phyloP scores from a whole-genome alignment of 2,888 invertebrate genomes.

The Tetheella fluctuosa region DNA sequence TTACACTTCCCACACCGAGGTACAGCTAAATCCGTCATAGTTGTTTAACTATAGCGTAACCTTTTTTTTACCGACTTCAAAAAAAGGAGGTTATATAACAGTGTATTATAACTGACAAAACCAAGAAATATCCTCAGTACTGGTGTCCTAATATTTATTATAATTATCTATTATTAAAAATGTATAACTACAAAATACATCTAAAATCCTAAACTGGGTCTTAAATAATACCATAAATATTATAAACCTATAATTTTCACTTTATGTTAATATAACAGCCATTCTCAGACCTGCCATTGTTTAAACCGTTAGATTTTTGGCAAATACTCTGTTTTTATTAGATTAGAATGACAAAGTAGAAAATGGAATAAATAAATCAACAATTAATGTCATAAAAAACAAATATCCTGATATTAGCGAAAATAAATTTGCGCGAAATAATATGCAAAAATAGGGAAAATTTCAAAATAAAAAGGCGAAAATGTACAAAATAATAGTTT shows the following conservation, averaged over 20 bases:
- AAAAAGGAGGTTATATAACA: too few species aligned
- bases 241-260: slow-evolving; percentile 29
- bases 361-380: slow-evolving; percentile 2
- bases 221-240: slow-evolving; percentile 28
- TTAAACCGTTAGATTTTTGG: slow-evolving; percentile 6
- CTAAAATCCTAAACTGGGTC: slow-evolving; percentile 40
- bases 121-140: slow-evolving; percentile 41
- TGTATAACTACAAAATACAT: slow-evolving; percentile 44
- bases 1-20: too few species aligned
- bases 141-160: slow-evolving; percentile 54
- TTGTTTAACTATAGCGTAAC: too few species aligned
- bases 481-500: slow-evolving; percentile 73
- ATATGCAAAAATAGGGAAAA: too few species aligned
- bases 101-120: slow-evolving; percentile 23
- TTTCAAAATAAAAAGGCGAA: slow-evolving; percentile 49
- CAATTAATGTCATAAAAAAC: too few species aligned
- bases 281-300: slow-evolving; percentile 60
- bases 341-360: background rate
- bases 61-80: too few species aligned
- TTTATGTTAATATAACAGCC: slow-evolving; percentile 55
- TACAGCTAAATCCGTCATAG: too few species aligned
- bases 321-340: background rate
- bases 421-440: too few species aligned
- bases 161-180: slow-evolving; percentile 30
- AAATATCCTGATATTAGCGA: too few species aligned